A percentile compares a stretch with the other conserved stretches of the same genome.
Conservation (phyloP, 2,888 invertebrate species). For the Nebria salina region DNA sequence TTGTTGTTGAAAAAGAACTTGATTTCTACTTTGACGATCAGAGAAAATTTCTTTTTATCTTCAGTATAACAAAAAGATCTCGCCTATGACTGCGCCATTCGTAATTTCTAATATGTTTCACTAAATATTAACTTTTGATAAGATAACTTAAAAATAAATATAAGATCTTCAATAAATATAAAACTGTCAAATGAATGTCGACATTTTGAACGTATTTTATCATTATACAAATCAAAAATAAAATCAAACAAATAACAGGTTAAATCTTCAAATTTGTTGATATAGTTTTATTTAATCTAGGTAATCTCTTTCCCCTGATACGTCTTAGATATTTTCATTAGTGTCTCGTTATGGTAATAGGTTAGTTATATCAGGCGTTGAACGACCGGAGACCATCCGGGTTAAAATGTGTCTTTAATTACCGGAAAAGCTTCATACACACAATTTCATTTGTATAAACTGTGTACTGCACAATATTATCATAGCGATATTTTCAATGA, state of each 20-base stretch:
- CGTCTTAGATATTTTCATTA: conserved; percentile 20
- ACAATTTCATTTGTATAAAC: neutral
- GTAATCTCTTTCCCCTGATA: neutral
- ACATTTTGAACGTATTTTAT: too few relatives aligned
- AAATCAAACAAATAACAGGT: too few relatives aligned
- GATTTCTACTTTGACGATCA: too few relatives aligned
- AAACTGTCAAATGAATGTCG: too few relatives aligned
- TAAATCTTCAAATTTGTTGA: neutral
- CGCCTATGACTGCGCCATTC: too few relatives aligned
- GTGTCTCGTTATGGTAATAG: conserved; percentile 27
- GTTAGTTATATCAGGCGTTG: neutral
- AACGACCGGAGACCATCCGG: neutral
- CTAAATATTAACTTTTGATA: too few relatives aligned
- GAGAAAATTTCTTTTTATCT: too few relatives aligned
- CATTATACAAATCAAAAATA: too few relatives aligned
- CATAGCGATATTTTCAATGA: neutral
- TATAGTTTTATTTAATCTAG: neutral
- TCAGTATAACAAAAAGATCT: too few relatives aligned
- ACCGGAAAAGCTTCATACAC: conserved; percentile 17
- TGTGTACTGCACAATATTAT: neutral
- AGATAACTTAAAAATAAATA: too few relatives aligned
- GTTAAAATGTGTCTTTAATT: conserved; percentile 24
- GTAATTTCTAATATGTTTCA: too few relatives aligned
- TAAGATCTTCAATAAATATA: too few relatives aligned
- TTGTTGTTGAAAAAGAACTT: neutral